phyloP scores from a whole-genome alignment of 2,888 invertebrate genomes.

The Pollenia angustigena region DNA sequence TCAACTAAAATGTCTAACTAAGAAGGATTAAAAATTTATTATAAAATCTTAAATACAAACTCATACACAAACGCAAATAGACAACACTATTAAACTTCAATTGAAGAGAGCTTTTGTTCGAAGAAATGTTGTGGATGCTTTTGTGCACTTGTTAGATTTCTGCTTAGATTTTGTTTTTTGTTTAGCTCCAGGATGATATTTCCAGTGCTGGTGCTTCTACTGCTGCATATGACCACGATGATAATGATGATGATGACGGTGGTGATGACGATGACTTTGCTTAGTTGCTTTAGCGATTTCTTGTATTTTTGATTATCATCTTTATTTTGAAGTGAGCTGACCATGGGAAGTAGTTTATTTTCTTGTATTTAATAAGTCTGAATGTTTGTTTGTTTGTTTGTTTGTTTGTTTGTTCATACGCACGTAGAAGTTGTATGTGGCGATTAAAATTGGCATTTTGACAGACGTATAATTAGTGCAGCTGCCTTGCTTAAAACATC shows the following conservation, averaged over 20 bases:
- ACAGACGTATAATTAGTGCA: slow-evolving; percentile 78
- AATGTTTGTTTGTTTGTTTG: neutral
- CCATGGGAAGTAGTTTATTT: slow-evolving; percentile 43
- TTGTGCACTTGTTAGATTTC: slow-evolving; percentile 64
- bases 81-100: neutral
- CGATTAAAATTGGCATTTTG: slow-evolving; percentile 78
- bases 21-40: slow-evolving; percentile 70
- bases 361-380: neutral
- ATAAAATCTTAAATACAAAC: slow-evolving; percentile 5
- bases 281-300: slow-evolving; percentile 44
- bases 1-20: slow-evolving; percentile 71
- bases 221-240: neutral
- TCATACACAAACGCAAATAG: neutral
- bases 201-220: neutral
- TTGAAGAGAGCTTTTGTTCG: slow-evolving; percentile 18
- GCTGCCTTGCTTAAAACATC: slow-evolving; percentile 73
- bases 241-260: slow-evolving; percentile 19
- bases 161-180: slow-evolving; percentile 27
- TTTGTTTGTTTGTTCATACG: slow-evolving; percentile 16
- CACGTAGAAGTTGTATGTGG: slow-evolving; percentile 64
- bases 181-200: slow-evolving; percentile 50
- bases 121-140: neutral
- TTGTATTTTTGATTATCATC: slow-evolving; percentile 58
- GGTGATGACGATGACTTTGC: slow-evolving; percentile 52
- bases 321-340: slow-evolving; percentile 39